A percentile compares a stretch with the other conserved stretches of the same genome.
phyloP scores from a whole-genome alignment of 2,113 vertebrate species.

The Poeciliopsis prolifica region DNA sequence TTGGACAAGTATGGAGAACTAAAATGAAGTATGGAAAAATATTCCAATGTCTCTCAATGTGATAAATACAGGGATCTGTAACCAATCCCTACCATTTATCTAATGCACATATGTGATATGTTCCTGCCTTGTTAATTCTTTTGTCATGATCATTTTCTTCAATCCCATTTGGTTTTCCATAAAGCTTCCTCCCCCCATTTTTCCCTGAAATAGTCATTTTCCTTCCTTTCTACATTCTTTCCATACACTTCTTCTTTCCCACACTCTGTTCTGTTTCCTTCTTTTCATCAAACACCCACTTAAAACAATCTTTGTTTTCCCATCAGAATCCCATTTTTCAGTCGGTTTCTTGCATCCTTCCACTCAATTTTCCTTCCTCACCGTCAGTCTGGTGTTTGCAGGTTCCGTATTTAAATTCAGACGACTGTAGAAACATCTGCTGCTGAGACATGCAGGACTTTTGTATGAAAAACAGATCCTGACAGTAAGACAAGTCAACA shows the following conservation, averaged over 20 bases:
- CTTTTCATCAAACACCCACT: background rate
- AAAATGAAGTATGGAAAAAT: no score
- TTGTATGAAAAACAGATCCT: background rate
- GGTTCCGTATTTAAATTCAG: background rate
- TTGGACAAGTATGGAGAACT: no score
- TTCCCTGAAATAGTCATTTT: background rate
- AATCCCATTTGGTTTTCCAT: no score
- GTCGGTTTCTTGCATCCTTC: background rate
- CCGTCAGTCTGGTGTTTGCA: background rate
- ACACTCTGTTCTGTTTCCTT: no score
- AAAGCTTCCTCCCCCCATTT: no score
- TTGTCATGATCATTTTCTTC: no score
- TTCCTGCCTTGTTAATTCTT: no score
- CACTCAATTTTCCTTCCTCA: background rate
- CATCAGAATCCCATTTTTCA: background rate
- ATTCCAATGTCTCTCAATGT: no score
- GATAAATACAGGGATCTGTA: no score
- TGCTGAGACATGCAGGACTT: background rate
- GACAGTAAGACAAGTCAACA: background rate
- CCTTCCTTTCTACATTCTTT: background rate
- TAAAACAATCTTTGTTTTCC: background rate
- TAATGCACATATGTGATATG: no score
- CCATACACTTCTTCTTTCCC: background rate
- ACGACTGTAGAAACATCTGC: background rate
- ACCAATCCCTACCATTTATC: no score